Conservation (phyloP, 2,797 vertebrate genomes). For the Hirundo rustica region DNA sequence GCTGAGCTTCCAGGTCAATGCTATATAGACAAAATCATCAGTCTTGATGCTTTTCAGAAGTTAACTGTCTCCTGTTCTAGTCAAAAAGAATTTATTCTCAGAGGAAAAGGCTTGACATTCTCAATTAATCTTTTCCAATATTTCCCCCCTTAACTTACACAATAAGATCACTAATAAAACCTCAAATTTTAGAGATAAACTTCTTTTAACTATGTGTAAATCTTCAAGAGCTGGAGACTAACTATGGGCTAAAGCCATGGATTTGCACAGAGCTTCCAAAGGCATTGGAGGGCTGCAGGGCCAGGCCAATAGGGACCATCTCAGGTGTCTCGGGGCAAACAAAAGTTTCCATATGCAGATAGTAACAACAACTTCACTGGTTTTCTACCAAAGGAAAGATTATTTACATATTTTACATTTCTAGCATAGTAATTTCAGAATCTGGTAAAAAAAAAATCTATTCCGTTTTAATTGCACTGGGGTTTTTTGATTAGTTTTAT, state of each 20-base stretch:
- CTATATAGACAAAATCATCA: conserved; percentile 98
- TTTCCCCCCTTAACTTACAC: conserved; percentile 30
- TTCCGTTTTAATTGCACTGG: neutral
- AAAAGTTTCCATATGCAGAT: neutral
- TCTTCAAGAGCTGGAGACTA: neutral
- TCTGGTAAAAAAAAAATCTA: neutral
- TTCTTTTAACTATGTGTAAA: neutral
- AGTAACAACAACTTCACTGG: neutral
- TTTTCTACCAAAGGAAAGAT: neutral
- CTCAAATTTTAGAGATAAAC: neutral
- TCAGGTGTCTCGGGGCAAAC: neutral
- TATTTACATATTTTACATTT: neutral
- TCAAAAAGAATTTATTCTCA: conserved; percentile 86
- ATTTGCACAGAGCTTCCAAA: neutral
- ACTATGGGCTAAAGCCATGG: neutral
- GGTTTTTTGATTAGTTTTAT: rapidly evolving
- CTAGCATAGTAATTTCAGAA: neutral
- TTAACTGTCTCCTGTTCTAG: conserved; percentile 87
- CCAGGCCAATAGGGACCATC: neutral
- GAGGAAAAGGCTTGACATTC: conserved; percentile 68
- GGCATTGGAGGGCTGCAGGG: neutral
- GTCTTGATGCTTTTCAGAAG: conserved; percentile 97
- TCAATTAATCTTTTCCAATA: conserved; percentile 73
- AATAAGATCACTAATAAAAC: neutral
- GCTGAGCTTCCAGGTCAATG: conserved; percentile 98